Percentiles rank a stretch among this genome's conserved stretches.
phyloP scores from a whole-genome alignment of 2,113 vertebrate genomes.

The Anhinga anhinga region DNA sequence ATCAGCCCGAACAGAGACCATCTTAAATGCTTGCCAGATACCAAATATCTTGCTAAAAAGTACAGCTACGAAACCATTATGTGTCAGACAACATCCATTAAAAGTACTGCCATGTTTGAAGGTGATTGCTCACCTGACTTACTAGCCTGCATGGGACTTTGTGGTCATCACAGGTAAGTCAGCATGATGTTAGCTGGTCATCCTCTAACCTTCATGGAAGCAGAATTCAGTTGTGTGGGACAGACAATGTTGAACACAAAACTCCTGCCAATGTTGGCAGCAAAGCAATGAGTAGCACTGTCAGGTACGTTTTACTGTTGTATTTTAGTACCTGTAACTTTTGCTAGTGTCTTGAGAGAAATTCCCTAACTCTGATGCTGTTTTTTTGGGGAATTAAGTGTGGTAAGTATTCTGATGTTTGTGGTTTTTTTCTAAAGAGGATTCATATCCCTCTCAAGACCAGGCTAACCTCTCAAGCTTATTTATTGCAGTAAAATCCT shows the following conservation, averaged over 20 bases:
- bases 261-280: not conserved
- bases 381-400: not conserved
- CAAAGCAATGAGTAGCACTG: not conserved
- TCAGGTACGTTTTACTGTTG: not conserved
- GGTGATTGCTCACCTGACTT: not conserved
- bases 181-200: not conserved
- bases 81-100: not conserved
- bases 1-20: not conserved
- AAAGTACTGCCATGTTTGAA: not conserved
- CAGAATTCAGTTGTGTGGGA: not conserved
- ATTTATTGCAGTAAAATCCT: not conserved
- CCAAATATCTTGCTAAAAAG: not conserved
- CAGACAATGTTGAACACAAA: fast-evolving
- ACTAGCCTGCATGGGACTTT: not conserved
- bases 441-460: not conserved
- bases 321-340: not conserved
- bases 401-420: not conserved
- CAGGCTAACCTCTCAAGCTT: not conserved
- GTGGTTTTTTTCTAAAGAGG: not conserved
- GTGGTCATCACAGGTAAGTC: not conserved
- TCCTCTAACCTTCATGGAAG: not conserved
- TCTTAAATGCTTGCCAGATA: not conserved
- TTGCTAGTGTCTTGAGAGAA: not conserved
- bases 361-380: not conserved
- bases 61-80: not conserved